Percentiles rank a stretch among this genome's conserved stretches.
phyloP scores from a whole-genome alignment of 2,113 vertebrate species.

The Osmerus mordax region DNA sequence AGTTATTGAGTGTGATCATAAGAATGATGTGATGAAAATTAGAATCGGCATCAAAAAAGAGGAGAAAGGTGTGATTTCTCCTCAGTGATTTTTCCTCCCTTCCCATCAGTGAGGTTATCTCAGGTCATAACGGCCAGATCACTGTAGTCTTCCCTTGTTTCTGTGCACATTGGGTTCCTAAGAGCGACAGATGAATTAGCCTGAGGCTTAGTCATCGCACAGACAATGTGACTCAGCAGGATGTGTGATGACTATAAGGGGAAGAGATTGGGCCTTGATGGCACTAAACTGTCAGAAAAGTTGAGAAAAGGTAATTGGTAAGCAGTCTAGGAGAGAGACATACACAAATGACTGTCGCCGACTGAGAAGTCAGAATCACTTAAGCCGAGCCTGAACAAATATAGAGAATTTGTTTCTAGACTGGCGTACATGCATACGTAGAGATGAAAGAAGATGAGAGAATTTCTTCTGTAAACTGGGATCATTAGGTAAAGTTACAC shows the following conservation, averaged over 20 bases:
- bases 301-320: neutral
- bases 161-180: conserved; percentile 18
- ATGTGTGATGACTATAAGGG: neutral
- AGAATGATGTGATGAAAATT: conserved; percentile 10
- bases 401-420: neutral
- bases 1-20: neutral
- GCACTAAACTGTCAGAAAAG: conserved; percentile 10
- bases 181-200: conserved; percentile 23
- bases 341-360: conserved; percentile 18
- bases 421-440: neutral
- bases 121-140: conserved; percentile 30
- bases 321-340: neutral
- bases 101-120: conserved; percentile 14
- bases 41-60: neutral
- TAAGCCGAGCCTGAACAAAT: neutral
- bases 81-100: conserved; percentile 23
- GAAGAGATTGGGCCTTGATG: conserved; percentile 24
- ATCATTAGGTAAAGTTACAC: conserved; percentile 1
- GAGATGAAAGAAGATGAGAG: conserved; percentile 5
- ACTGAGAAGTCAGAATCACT: conserved; percentile 13
- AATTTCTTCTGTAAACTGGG: conserved; percentile 1
- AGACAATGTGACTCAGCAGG: conserved; percentile 1
- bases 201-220: conserved; percentile 7
- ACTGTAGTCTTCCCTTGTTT: conserved; percentile 23
- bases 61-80: conserved; percentile 13